Evolutionary conservation across 2,113 vertebrate genomes (phyloP), one percentile per base, ranked within the genome.

Genomic region (Megaceryle torquata): DNA sequence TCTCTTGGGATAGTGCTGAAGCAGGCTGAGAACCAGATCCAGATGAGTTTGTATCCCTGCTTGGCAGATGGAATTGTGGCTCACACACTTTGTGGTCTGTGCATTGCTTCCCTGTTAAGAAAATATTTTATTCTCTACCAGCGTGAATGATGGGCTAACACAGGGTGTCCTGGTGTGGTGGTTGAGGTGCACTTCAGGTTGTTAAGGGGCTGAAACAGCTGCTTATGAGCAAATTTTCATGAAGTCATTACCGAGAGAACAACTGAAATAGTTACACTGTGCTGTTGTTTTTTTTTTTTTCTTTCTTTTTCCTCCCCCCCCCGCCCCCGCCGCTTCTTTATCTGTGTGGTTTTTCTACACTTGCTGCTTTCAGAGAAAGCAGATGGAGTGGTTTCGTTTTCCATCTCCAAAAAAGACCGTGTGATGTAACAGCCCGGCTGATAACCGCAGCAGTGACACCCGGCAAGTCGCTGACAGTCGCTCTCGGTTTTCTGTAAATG

Each of bases 71-170:
- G 50, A 35, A 77, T 54, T 64, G 15, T 1, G 25, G 59, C 71
- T 83, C 21, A 54, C 2, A 0, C 0, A 2, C 44, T 72, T 63
- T 69, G 33, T 43, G 28, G 37, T 24, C 67, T 64, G 4, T 46
- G 20, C 5, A 1, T 25, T 67, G 59, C 59, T 63, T 74, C 46
- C 51, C 43, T 8, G 1, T 12, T 50, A 41, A 74, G 35, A 61
- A 93, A 74, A 37, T 67, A 57, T 2, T 69, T 79, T 35, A 10
- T 63, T 81, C 37, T 39, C 15, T 75, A 26, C 26, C 39, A 76
- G 35, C 0, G 0, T 29, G 51, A 74, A 29, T 0, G 3, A 17
- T 10, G 37, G 68, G 28, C 46, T 1, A 31, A 43, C 21, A 14
- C 11, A 6, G 19, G 31, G 53, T 2, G 2, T 18, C 9, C 48